Percentiles rank a stretch among this genome's conserved stretches.
phyloP scores from a whole-genome alignment of 2,888 invertebrate genomes.

The Tiliacea citrago region DNA sequence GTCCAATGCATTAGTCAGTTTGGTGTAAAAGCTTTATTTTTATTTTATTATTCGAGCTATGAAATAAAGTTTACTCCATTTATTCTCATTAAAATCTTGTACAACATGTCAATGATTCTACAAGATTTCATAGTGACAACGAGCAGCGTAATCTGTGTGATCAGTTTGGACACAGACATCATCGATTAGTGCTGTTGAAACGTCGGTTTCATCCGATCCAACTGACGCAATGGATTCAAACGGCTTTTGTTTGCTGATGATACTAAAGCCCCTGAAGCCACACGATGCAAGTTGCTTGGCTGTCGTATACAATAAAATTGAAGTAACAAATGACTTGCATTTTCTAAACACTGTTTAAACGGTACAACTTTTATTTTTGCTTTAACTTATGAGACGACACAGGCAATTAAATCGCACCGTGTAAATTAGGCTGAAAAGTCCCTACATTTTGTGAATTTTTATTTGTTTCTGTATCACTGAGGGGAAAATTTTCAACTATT shows the following conservation, averaged over 20 bases:
- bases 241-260: conserved; percentile 31
- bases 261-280: not conserved
- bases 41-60: not conserved
- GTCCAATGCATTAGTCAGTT: not conserved
- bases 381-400: not conserved
- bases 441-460: not conserved
- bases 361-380: not conserved
- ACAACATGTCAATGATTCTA: conserved; percentile 30
- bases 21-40: not conserved
- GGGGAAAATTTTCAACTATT: not conserved
- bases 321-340: not conserved
- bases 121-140: conserved; percentile 32
- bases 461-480: not conserved
- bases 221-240: conserved; percentile 52
- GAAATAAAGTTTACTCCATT: not conserved
- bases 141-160: conserved; percentile 38
- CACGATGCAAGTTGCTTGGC: not conserved
- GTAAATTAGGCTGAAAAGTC: not conserved
- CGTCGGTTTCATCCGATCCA: conserved; percentile 36
- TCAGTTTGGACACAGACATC: conserved; percentile 55
- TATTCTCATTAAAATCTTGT: not conserved
- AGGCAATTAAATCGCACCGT: not conserved
- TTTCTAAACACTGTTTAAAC: not conserved
- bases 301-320: not conserved
- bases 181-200: conserved; percentile 53